Base-by-base conservation (phyloP, 2,888 invertebrate genomes). In the Rhorus exstirpatorius region DNA sequence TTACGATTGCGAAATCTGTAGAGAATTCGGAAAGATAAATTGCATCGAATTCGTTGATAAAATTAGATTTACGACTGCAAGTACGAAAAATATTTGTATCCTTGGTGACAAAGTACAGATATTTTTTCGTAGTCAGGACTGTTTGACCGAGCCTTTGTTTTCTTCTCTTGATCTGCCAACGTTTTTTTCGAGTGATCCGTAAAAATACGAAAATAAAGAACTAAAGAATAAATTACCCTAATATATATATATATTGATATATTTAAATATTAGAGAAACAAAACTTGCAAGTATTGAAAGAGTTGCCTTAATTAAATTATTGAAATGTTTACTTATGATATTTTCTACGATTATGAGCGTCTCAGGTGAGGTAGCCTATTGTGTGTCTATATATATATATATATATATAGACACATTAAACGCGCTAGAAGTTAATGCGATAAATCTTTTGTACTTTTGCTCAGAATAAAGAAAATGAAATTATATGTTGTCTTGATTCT, bases 301-400 rank as follows among this genome's bases (percentile, higher is more conserved):
- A 89, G 90, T 90, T 91, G 91, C 91, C 91, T 91, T 91, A 91
- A 89, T 88, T 91, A 89, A 91, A 90, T 90, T 90, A 89, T 90
- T 89, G 84, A 81, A 74, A 84, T 72, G 61, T 78, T 68, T 41
- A 78, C 71, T 61, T 81, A 60, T 60, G 61, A 72, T 78, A 74
- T 70, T 74, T 63, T 53, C 78, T 68, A 78, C 68, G 58, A 82
- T 31, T 41, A 58, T 38, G 61, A 63, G 17, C 26, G 60, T n/a
- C 53, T 46, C 51, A 60, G 41, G 17, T 38, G 44, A 60, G 35
- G 8, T 65, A 26, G 19, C 31, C 44, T 8, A 1, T 3, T 17
- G 1, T 1, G 44, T 31, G 3, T 7, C 14, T 17, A 44, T 44
- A 44, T 46, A 70, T 19, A 60, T 61, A 35, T 38, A 75, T 53